phyloP scores from a whole-genome alignment of 2,113 vertebrate species.

The Callospermophilus lateralis region DNA sequence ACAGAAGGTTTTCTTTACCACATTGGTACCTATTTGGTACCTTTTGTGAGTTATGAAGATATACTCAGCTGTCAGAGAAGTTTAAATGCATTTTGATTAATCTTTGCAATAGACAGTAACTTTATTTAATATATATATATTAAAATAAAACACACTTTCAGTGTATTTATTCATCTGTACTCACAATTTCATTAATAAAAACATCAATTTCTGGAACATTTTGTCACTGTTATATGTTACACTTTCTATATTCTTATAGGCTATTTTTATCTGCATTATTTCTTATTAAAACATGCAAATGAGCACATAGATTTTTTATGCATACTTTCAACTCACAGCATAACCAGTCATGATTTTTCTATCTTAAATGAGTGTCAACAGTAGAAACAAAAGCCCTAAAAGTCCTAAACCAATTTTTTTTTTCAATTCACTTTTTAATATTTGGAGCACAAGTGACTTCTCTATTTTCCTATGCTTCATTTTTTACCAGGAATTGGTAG shows the following conservation, averaged over 20 bases:
- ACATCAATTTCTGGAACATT: background rate
- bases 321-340: background rate
- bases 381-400: background rate
- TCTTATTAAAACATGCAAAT: background rate
- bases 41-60: background rate
- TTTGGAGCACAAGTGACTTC: background rate
- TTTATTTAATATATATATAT: background rate
- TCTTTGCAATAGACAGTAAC: background rate
- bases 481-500: background rate
- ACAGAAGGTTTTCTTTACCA: background rate
- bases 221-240: background rate
- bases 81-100: background rate
- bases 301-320: background rate
- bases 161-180: background rate
- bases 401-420: background rate
- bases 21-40: background rate
- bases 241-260: background rate
- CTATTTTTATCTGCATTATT: background rate
- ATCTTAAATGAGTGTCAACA: background rate
- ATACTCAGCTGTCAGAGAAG: background rate
- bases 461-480: background rate
- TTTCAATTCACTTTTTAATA: background rate
- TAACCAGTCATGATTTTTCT: background rate
- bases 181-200: background rate
- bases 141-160: background rate